Evolutionary conservation across 1,140 invertebrate species (phyloP).

Genomic region (Saccostrea echinata): DNA sequence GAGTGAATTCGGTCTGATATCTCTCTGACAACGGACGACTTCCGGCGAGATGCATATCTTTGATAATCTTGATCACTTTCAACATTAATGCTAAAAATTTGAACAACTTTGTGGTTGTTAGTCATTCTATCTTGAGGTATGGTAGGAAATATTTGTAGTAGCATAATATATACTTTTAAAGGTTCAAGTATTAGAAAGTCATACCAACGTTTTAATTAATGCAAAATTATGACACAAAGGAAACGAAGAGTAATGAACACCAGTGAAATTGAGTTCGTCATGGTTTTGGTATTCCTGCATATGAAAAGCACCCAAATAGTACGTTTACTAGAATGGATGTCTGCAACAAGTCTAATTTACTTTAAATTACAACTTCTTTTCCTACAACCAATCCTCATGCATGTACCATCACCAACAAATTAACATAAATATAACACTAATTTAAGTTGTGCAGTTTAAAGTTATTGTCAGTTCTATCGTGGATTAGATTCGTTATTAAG

Average conservation of each 20-base stretch:
- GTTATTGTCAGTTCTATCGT: too few relatives aligned
- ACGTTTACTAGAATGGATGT: too few relatives aligned
- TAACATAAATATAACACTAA: too few relatives aligned
- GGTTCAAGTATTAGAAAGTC: neutral
- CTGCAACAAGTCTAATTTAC: too few relatives aligned
- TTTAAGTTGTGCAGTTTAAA: too few relatives aligned
- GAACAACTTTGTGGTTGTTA: neutral
- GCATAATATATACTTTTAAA: neutral
- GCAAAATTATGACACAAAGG: neutral
- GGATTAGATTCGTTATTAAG: too few relatives aligned
- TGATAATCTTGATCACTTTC: neutral
- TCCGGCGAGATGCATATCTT: slow-evolving; percentile 10
- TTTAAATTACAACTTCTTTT: too few relatives aligned
- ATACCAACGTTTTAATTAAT: neutral
- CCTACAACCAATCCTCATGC: too few relatives aligned
- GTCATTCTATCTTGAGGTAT: neutral
- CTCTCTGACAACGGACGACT: neutral
- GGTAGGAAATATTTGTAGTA: neutral
- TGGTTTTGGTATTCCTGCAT: too few relatives aligned
- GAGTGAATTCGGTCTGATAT: slow-evolving; percentile 2
- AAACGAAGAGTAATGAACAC: neutral
- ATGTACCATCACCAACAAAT: too few relatives aligned
- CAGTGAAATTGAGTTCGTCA: too few relatives aligned
- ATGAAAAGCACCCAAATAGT: too few relatives aligned
- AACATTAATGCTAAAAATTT: neutral